phyloP scores from a whole-genome alignment of 2,888 invertebrate species.

The Masnerella sp. region DNA sequence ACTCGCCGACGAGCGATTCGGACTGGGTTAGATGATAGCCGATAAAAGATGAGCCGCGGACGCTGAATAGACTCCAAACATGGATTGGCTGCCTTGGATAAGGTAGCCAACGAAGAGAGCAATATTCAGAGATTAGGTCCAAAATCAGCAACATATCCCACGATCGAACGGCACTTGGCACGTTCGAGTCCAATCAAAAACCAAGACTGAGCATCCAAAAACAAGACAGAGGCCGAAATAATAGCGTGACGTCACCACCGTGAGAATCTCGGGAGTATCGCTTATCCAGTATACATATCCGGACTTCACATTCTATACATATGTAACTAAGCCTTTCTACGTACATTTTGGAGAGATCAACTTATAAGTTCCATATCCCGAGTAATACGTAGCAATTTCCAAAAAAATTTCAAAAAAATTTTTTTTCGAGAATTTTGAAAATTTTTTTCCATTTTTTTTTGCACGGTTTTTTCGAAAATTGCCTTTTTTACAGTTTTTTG shows the following conservation, averaged over 20 bases:
- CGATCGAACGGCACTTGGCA: conserved; percentile 12
- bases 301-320: conserved; percentile 12
- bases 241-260: neutral
- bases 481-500: too few species aligned
- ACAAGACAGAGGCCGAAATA: neutral
- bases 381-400: too few species aligned
- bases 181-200: conserved; percentile 26
- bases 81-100: conserved; percentile 57
- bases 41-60: conserved; percentile 41
- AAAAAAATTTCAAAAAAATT: too few species aligned
- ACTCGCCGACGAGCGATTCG: conserved; percentile 44
- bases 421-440: too few species aligned
- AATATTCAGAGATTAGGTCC: conserved; percentile 26
- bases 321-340: conserved; percentile 21
- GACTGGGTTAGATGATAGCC: conserved; percentile 55
- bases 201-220: conserved; percentile 30
- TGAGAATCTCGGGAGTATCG: neutral
- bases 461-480: too few species aligned
- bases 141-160: conserved; percentile 37
- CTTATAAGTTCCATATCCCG: conserved; percentile 3
- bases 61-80: conserved; percentile 37
- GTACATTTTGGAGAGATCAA: neutral
- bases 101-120: conserved; percentile 49
- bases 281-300: conserved; percentile 33
- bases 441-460: too few species aligned